A percentile compares a stretch with the other conserved stretches of the same genome.
These are phyloP conservation scores for Coccyzus lansbergi DNA, from an alignment of 2,797 vertebrate genomes.

Conservation along the genomic window DNA sequence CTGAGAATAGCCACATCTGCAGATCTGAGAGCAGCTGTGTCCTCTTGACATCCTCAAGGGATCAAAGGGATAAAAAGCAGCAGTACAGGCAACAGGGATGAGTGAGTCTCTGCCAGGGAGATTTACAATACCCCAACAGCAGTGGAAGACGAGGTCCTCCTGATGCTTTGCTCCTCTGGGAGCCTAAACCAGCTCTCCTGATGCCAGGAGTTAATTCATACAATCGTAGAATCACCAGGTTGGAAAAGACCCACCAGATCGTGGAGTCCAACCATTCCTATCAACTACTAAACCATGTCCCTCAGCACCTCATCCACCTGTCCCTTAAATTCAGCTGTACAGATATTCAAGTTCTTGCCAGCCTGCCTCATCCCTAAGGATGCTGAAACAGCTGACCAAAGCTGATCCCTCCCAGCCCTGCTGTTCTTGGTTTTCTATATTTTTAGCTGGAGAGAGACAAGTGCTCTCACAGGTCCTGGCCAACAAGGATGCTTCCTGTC, in stretches of 20 bases:
- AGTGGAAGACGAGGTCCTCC: fast-evolving
- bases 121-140: background rate
- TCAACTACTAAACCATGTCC: too few relatives aligned
- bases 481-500: fast-evolving
- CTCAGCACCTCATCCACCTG: too few relatives aligned
- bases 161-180: background rate
- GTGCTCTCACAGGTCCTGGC: fast-evolving
- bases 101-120: background rate
- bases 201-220: background rate
- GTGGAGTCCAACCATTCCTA: too few relatives aligned
- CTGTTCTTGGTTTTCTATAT: background rate
- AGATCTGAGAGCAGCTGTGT: background rate
- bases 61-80: background rate
- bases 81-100: fast-evolving
- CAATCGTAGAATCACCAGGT: too few relatives aligned
- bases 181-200: background rate
- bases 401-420: background rate
- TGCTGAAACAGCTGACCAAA: background rate
- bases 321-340: background rate
- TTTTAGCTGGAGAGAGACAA: background rate
- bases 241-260: too few relatives aligned
- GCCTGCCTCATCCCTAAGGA: background rate
- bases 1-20: background rate
- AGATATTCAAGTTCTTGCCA: background rate
- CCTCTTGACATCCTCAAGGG: background rate